phyloP scores from a whole-genome alignment of 2,888 invertebrate genomes.

The Lasioglossum vierecki region DNA sequence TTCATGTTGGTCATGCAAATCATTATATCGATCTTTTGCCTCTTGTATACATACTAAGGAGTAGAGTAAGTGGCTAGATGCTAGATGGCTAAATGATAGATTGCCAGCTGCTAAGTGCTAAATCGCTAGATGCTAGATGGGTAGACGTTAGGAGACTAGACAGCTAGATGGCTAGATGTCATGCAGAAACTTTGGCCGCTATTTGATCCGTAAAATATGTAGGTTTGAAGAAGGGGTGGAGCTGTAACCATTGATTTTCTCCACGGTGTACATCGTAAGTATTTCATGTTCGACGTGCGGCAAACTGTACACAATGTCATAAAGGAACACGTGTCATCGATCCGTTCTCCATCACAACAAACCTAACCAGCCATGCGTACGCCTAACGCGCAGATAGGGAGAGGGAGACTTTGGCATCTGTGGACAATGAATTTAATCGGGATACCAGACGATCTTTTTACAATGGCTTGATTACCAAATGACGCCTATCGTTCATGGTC shows the following conservation, averaged over 20 bases:
- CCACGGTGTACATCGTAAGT: background rate
- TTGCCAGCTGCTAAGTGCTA: background rate
- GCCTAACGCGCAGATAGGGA: background rate
- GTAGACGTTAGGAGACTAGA: no score
- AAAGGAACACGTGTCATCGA: slow-evolving; percentile 20
- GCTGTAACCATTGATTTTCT: background rate
- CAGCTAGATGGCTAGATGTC: background rate
- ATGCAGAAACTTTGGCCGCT: background rate
- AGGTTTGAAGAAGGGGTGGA: background rate
- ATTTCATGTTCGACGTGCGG: slow-evolving; percentile 5
- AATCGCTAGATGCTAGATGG: background rate
- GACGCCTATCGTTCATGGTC: slow-evolving; percentile 24
- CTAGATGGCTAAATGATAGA: no score
- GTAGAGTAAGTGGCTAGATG: no score
- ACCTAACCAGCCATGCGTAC: slow-evolving; percentile 14
- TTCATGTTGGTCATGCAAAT: no score
- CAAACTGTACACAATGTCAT: slow-evolving; percentile 20
- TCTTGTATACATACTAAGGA: no score
- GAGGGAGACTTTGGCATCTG: background rate
- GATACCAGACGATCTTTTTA: slow-evolving; percentile 43
- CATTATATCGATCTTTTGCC: no score
- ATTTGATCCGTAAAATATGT: background rate
- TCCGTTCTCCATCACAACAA: background rate
- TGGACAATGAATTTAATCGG: slow-evolving; percentile 48
- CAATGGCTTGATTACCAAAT: slow-evolving; percentile 37